These are phyloP conservation scores for Planococcus citri DNA, from an alignment of 1,140 invertebrate genomes.

Conservation along the genomic window DNA sequence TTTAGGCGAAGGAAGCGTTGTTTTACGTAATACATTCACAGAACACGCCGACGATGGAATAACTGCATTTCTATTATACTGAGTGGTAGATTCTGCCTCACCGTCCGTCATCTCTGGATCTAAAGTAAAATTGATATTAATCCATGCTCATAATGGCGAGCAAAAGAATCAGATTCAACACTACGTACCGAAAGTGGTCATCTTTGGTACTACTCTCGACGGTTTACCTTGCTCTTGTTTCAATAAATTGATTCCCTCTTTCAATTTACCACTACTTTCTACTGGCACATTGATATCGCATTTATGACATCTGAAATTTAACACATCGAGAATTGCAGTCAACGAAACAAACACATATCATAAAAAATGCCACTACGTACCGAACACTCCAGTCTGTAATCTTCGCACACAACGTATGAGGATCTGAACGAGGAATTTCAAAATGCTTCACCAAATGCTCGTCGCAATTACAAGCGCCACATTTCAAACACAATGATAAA, in stretches of 20 bases:
- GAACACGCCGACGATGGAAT: background rate
- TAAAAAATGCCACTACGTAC: constrained; percentile 33
- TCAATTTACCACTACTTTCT: constrained; percentile 43
- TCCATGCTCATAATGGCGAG: too few species aligned
- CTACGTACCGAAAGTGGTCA: background rate
- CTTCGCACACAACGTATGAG: constrained; percentile 8
- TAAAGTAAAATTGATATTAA: too few species aligned
- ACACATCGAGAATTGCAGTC: background rate
- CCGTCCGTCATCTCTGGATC: background rate
- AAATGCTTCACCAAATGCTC: constrained; percentile 14
- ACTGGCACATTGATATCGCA: constrained; percentile 26
- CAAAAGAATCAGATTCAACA: too few species aligned
- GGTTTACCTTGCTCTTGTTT: constrained; percentile 27
- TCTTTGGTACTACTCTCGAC: background rate
- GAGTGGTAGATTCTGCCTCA: background rate
- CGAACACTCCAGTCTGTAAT: constrained; percentile 21
- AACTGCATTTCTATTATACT: background rate
- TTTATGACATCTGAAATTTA: constrained; percentile 29
- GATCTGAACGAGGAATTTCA: background rate
- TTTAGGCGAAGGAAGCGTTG: background rate
- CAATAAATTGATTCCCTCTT: constrained; percentile 48
- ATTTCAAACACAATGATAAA: constrained; percentile 18
- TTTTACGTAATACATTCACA: background rate
- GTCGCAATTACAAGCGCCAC: constrained; percentile 15
- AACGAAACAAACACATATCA: constrained; percentile 1